These are phyloP conservation scores for Cordilura impudica DNA, from an alignment of 2,888 invertebrate genomes.

Conservation along the genomic window DNA sequence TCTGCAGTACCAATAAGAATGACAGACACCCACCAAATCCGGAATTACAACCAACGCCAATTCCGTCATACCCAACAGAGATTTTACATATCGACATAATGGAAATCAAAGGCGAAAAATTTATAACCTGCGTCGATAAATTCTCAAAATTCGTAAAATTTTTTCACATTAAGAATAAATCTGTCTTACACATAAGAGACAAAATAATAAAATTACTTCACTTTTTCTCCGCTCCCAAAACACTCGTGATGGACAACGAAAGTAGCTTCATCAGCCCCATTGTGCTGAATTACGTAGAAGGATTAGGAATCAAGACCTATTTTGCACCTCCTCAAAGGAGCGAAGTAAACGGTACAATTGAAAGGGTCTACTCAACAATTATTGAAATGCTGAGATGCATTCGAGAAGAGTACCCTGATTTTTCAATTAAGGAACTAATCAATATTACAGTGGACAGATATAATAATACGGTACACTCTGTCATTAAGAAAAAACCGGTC, in stretches of 20 bases:
- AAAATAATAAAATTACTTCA: slow-evolving; percentile 12
- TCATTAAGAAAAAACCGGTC: neutral
- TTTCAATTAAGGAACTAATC: neutral
- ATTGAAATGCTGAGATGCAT: slow-evolving; percentile 2
- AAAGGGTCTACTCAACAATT: neutral
- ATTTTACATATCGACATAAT: slow-evolving; percentile 24
- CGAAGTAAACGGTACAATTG: neutral
- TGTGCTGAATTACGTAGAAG: slow-evolving; percentile 6
- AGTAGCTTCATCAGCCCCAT: slow-evolving; percentile 10
- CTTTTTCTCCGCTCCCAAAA: neutral
- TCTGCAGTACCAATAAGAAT: slow-evolving; percentile 22
- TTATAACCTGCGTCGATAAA: too few relatives aligned
- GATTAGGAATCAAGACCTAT: slow-evolving; percentile 7
- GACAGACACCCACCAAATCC: slow-evolving; percentile 29
- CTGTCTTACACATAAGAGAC: neutral
- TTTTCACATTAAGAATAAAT: too few relatives aligned
- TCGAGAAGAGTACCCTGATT: neutral
- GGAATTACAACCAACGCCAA: slow-evolving; percentile 21
- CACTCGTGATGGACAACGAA: slow-evolving; percentile 3
- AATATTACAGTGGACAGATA: neutral
- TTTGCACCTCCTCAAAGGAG: neutral
- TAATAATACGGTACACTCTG: neutral
- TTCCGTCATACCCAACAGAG: slow-evolving; percentile 28
- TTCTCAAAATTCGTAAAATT: too few relatives aligned
- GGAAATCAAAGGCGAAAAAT: slow-evolving; percentile 9